Conservation (phyloP, 1,140 invertebrate species). For the Leptestheria dahalacensis region DNA sequence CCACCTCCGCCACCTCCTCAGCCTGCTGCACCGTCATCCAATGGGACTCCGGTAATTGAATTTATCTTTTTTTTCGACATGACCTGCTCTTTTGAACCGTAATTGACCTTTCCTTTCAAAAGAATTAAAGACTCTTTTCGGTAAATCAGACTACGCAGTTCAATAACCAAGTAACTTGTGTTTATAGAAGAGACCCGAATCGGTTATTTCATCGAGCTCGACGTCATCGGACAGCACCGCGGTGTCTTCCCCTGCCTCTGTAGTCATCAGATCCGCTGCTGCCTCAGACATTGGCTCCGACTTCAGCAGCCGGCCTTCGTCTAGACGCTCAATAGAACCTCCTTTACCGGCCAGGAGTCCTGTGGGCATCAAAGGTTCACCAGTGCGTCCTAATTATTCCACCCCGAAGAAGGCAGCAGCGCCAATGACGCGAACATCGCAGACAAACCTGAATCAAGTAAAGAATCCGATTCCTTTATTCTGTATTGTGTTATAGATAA, state of each 20-base stretch:
- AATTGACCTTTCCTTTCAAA: too few relatives aligned
- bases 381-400: too few relatives aligned
- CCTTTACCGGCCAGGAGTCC: background rate
- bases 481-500: background rate
- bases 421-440: background rate
- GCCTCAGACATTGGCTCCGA: background rate
- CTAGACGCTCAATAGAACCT: background rate
- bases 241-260: background rate
- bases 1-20: constrained; percentile 10
- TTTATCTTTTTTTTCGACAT: too few relatives aligned
- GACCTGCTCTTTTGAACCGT: background rate
- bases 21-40: background rate
- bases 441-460: constrained; percentile 4
- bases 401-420: too few relatives aligned
- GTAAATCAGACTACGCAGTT: too few relatives aligned
- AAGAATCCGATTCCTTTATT: background rate
- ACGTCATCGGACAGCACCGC: background rate
- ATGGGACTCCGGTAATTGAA: background rate
- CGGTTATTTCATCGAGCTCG: background rate
- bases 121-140: too few relatives aligned
- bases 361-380: too few relatives aligned
- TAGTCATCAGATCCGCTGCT: background rate
- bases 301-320: background rate
- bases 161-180: too few relatives aligned
- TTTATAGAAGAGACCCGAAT: background rate